These are phyloP conservation scores for Schlechtendalia chinensis DNA, from an alignment of 1,140 invertebrate genomes.

Conservation along the genomic window DNA sequence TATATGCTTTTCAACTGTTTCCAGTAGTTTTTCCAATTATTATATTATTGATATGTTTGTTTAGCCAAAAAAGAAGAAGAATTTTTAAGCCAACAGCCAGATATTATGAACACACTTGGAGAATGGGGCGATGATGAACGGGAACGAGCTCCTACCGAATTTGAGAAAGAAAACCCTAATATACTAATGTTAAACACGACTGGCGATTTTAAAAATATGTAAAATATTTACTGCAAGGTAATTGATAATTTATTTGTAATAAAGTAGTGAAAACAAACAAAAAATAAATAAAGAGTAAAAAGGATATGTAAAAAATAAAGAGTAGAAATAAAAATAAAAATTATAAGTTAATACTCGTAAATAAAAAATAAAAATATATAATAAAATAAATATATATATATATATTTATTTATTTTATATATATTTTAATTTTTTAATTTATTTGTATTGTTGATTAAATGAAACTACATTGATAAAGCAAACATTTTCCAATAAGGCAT, in stretches of 20 bases:
- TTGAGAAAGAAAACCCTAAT: conserved; percentile 76
- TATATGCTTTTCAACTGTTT: not conserved
- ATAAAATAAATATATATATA: no score
- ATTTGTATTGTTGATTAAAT: conserved; percentile 9
- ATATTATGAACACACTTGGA: conserved; percentile 69
- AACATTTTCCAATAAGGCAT: no score
- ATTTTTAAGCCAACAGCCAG: conserved; percentile 65
- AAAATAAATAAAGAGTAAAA: no score
- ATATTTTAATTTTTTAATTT: no score
- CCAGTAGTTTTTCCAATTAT: conserved; percentile 27
- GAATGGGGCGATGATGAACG: conserved; percentile 73
- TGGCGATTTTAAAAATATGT: conserved; percentile 76
- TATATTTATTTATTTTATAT: no score
- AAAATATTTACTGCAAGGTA: conserved; percentile 54
- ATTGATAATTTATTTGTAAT: no score
- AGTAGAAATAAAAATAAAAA: no score
- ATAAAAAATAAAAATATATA: no score
- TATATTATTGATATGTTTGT: conserved; percentile 24
- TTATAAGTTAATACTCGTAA: no score
- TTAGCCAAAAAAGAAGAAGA: conserved; percentile 65
- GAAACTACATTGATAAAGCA: not conserved
- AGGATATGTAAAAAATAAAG: no score
- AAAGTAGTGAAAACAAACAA: no score
- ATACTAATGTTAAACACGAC: conserved; percentile 69
- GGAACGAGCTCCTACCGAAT: conserved; percentile 68